Base-by-base conservation (phyloP, 2,797 vertebrate genomes). In the Sebastiscus tertius region DNA sequence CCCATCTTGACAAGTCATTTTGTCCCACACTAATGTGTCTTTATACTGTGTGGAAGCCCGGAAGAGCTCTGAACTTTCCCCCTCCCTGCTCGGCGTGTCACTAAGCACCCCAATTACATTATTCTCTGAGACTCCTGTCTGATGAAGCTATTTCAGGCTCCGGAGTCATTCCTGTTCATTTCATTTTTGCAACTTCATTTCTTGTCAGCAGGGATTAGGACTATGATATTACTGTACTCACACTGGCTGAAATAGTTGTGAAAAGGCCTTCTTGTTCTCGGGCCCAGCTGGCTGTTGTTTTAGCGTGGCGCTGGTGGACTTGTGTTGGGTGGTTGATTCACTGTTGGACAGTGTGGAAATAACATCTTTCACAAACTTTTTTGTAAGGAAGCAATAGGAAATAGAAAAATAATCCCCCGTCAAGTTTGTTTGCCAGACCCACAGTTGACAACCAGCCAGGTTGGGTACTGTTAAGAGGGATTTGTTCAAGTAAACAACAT, bases 61-160 rank as follows among this genome's bases (percentile, higher is more conserved):
- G 54, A 80, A 75, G 73, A 78, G 81, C 74, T 34, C 66, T 83
- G 81, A 88, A 81, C 80, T 72, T 60, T 33, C 63, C 72, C 33
- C 58, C 14, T 27, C 31, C 56, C 27, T 12, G 26, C 77, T 83
- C 56, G 6, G 39, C 85, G 79, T 86, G 84, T 89, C 84, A 87
- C 84, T 78, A 82, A 91, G 75, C 82, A 84, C 79, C 83, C 78
- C 78, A 87, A 82, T 89, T 84, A 87, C 85, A 87, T 93, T 92
- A 88, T 83, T 92, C 89, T 88, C 84, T 2, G 54, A 79, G 85
- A 80, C 74, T 86, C 82, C 75, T 80, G 86, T 90, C 87, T 89
- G 86, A 85, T 86, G 85, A 59, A 22, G 85, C 92, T 93, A 93
- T 93, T 94, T 92, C 72, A 77, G 90, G 87, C 81, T 77, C 69